phyloP scores from a whole-genome alignment of 2,113 vertebrate species.

The Caloenas nicobarica region DNA sequence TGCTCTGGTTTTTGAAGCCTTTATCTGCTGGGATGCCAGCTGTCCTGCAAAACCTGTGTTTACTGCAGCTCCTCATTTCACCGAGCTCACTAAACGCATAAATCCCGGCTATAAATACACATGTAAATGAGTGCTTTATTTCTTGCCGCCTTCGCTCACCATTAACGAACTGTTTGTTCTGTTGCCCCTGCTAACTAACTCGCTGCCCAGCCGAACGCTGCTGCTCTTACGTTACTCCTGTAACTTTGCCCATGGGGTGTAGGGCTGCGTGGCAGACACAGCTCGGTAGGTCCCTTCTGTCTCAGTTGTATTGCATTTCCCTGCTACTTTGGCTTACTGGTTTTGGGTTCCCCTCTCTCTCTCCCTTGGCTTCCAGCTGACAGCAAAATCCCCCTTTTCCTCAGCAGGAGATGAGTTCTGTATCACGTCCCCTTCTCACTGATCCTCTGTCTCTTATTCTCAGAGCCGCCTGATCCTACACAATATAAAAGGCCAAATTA shows the following conservation, averaged over 20 bases:
- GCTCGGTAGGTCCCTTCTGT: not conserved
- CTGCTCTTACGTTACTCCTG: not conserved
- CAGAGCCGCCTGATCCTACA: not conserved
- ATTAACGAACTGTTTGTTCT: not conserved
- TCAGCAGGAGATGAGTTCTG: not conserved
- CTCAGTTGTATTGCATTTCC: not conserved
- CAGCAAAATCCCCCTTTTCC: not conserved
- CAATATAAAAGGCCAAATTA: not conserved
- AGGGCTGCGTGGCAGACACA: not conserved
- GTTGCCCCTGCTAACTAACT: not conserved
- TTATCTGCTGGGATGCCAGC: slow-evolving; percentile 40
- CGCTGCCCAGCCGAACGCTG: not conserved
- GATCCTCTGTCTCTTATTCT: not conserved
- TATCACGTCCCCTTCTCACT: not conserved
- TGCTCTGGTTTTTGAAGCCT: slow-evolving; percentile 30
- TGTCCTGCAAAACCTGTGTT: not conserved
- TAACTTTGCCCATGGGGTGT: not conserved
- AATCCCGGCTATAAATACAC: slow-evolving; percentile 22
- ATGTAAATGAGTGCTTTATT: not conserved
- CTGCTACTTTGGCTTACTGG: not conserved
- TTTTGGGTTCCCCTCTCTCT: not conserved
- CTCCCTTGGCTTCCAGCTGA: not conserved
- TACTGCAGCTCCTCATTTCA: not conserved
- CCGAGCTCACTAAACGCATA: slow-evolving; percentile 22
- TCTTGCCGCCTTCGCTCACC: not conserved